A percentile compares a stretch with the other conserved stretches of the same genome.
phyloP scores from a whole-genome alignment of 2,797 vertebrate species.

The Coregonus sp. region DNA sequence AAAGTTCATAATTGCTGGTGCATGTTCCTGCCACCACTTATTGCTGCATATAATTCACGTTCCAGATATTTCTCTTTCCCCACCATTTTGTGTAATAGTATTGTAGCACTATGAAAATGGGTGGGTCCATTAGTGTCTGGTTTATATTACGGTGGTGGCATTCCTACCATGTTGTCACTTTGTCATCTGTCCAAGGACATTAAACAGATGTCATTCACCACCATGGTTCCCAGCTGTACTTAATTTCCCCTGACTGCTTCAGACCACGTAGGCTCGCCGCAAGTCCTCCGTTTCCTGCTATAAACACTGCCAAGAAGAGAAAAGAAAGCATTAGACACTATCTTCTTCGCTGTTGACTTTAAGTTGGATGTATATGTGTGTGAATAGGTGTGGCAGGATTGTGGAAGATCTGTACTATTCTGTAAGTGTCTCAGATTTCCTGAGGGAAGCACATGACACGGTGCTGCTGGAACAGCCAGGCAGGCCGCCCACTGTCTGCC shows the following conservation, averaged over 20 bases:
- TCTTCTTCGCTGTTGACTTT: neutral
- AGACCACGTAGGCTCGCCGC: neutral
- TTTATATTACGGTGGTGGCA: neutral
- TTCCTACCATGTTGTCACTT: neutral
- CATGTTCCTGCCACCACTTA: neutral
- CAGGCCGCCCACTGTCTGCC: neutral
- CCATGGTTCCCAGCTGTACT: neutral
- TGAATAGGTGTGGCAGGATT: neutral
- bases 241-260: neutral
- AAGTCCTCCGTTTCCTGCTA: neutral
- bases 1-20: neutral
- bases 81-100: neutral
- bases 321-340: neutral
- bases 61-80: neutral
- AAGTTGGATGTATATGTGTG: slow-evolving; percentile 1
- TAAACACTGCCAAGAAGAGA: neutral
- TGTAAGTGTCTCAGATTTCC: neutral
- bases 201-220: neutral
- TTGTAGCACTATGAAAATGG: neutral
- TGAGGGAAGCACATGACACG: no score
- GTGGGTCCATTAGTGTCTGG: neutral
- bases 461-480: no score
- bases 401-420: no score
- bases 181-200: neutral
- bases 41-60: neutral